Base-by-base conservation (phyloP, 64 coral and sea anemone genomes). In the Montipora efflorescens region DNA sequence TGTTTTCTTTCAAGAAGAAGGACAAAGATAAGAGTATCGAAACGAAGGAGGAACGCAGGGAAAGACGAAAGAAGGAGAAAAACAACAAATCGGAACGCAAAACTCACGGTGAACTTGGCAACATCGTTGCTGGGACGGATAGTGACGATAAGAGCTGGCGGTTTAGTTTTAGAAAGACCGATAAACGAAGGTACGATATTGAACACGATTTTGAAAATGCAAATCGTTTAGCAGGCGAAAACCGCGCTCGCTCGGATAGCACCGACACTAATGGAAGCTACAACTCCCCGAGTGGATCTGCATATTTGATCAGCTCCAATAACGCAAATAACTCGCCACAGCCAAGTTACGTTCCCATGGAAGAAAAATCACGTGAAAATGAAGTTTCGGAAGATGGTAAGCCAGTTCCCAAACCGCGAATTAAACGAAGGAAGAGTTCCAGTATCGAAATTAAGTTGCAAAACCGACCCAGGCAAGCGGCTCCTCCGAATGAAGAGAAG, bases 1-100 rank as follows among this genome's bases (percentile, higher is more conserved):
- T 97, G 96, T 97, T 97, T 94, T 97, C 96, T 72, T 97, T 97
- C 77, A 97, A 97, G 78, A 97, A 94, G 90, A 97, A 97, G 89
- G 96, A 97, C 72, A 94, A 95, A 70, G 96, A 97, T 57, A 97
- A 95, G 59, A 77, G 57, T 28, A 78, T 89, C 49, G 94, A 95
- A 76, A 97, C 89, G 44, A 97, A 97, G 28, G 96, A 97, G 64
- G 96, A 97, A 83, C 94, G 92, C 23, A 86, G 89, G 45, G 96
- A 97, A 82, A 90, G 93, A 18, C 86, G 96, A 36, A 94, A 95
- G 76, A 91, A 97, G 67, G 95, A 97, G 20, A 97, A 81, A 75
- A 87, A 97, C 87, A 92, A 80, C 76, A 97, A 95, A 57, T 59
- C 80, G 2, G 95, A 97, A 25, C 93, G 93, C 4, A 91, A 81